These are phyloP conservation scores for Ursus arctos DNA, from an alignment of 2,113 vertebrate species.

Conservation along the genomic window DNA sequence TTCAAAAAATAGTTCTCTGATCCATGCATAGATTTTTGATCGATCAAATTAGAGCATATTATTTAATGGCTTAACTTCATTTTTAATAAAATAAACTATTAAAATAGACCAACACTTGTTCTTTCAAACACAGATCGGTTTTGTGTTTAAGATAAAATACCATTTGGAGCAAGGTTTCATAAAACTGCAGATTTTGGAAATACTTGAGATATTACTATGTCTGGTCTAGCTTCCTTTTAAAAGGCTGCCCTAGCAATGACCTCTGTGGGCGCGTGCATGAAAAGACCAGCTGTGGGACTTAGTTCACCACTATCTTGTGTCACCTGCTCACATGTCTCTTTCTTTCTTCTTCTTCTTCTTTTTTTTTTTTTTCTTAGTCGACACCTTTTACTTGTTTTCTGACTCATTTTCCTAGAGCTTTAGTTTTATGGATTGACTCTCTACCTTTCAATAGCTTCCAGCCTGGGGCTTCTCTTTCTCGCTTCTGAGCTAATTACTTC, in stretches of 20 bases:
- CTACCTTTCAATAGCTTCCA: conserved; percentile 72
- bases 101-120: conserved; percentile 4
- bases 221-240: not conserved
- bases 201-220: not conserved
- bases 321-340: not conserved
- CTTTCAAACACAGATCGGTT: conserved; percentile 16
- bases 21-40: not conserved
- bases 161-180: conserved; percentile 38
- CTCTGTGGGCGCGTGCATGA: fast-evolving
- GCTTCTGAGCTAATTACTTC: conserved; percentile 78
- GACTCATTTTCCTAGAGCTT: conserved; percentile 69
- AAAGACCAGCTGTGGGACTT: not conserved
- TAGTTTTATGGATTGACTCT: conserved; percentile 63
- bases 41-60: not conserved
- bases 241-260: not conserved
- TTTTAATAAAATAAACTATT: conserved; percentile 8
- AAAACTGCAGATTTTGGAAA: not conserved
- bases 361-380: not conserved
- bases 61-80: not conserved
- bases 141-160: conserved; percentile 50
- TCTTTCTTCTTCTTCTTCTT: not conserved
- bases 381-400: conserved; percentile 69
- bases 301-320: not conserved
- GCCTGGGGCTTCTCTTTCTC: conserved; percentile 59
- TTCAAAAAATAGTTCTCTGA: not conserved